These are phyloP conservation scores for Falco novaeseelandiae DNA, from an alignment of 2,797 vertebrate species.

Conservation along the genomic window DNA sequence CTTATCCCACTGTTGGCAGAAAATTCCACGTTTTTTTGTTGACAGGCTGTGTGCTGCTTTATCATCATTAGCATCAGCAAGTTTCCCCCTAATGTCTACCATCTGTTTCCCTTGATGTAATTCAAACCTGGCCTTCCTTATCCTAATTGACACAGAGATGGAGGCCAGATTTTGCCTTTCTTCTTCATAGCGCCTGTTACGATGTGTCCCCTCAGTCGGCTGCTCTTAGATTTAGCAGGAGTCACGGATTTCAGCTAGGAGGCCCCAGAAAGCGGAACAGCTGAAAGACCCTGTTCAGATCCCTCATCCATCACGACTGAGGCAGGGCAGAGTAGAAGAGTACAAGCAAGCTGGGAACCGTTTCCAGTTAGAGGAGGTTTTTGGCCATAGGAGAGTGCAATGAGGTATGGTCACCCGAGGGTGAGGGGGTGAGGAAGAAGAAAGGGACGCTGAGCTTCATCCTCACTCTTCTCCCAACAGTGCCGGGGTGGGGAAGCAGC, in stretches of 20 bases:
- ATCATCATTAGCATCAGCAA: neutral
- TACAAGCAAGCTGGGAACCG: neutral
- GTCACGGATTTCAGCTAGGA: neutral
- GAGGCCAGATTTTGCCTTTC: neutral
- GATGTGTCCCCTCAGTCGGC: neutral
- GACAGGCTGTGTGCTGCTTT: neutral
- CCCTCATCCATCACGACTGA: neutral
- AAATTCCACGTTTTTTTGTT: neutral
- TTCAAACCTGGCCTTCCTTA: neutral
- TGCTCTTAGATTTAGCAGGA: neutral
- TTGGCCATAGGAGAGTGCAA: neutral
- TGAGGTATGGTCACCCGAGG: fast-evolving
- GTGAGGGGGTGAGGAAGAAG: neutral
- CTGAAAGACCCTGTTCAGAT: neutral
- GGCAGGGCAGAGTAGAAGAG: neutral
- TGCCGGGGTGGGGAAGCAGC: neutral
- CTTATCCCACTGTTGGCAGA: neutral
- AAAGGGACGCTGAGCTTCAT: neutral
- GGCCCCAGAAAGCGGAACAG: neutral
- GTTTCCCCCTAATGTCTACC: neutral
- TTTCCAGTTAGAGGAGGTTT: neutral
- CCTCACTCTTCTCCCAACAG: neutral
- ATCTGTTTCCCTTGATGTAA: neutral
- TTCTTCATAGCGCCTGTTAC: neutral
- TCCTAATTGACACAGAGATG: neutral